Conservation (phyloP, 2,113 vertebrate genomes). For the Dipodomys stephensi region DNA sequence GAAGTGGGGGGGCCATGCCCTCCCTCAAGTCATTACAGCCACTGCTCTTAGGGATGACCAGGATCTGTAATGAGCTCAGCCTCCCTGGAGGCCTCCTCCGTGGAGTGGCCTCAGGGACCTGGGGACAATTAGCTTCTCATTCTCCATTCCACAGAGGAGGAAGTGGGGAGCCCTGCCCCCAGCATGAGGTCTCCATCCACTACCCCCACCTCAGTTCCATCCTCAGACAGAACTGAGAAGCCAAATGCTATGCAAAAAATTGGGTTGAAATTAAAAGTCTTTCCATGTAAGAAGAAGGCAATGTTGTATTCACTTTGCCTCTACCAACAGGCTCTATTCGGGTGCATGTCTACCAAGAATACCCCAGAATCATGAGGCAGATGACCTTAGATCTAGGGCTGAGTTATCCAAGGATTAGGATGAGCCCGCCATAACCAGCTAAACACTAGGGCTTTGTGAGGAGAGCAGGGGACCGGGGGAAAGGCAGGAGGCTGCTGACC, state of each 20-base stretch:
- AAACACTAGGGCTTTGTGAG: no score
- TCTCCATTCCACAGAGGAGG: not conserved
- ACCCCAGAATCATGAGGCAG: not conserved
- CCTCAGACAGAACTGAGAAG: not conserved
- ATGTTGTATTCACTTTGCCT: not conserved
- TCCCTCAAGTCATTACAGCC: not conserved
- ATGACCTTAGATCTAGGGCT: not conserved
- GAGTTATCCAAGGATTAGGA: not conserved
- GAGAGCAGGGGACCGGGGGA: no score
- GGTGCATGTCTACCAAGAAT: not conserved
- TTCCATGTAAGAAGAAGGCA: not conserved
- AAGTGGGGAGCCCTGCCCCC: not conserved
- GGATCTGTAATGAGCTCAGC: not conserved
- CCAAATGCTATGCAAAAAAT: constrained; percentile 38
- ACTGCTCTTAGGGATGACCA: not conserved
- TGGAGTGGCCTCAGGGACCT: not conserved
- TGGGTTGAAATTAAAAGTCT: not conserved
- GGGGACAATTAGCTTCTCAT: not conserved
- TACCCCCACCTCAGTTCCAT: not conserved
- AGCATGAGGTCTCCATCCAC: not conserved
- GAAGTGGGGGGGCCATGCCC: not conserved
- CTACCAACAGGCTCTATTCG: not conserved
- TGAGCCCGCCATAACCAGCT: no score
- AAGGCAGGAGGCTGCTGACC: no score
- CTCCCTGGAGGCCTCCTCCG: not conserved